Evolutionary conservation across 2,888 invertebrate genomes (phyloP).

Genomic region (Diploptera punctata): DNA sequence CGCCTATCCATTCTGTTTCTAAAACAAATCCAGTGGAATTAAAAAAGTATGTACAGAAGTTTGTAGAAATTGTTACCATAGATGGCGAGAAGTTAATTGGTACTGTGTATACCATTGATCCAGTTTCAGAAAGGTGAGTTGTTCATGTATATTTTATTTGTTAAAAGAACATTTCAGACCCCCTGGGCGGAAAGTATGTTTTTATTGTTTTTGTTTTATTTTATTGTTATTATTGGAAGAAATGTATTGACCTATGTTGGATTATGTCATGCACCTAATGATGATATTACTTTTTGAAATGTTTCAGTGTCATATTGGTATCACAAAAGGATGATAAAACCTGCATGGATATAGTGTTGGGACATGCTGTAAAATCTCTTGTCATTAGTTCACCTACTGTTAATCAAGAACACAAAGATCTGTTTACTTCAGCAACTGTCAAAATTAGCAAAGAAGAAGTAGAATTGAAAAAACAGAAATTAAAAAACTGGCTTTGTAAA

Average conservation of each 20-base stretch:
- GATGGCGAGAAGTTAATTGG: constrained; percentile 26
- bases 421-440: background rate
- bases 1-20: background rate
- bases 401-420: background rate
- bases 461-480: constrained; percentile 41
- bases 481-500: constrained; percentile 52
- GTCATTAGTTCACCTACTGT: background rate
- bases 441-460: constrained; percentile 25
- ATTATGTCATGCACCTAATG: too few relatives aligned
- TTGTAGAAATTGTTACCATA: constrained; percentile 21
- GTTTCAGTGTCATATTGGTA: constrained; percentile 31
- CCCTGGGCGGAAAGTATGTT: too few relatives aligned
- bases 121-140: constrained; percentile 29
- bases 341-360: constrained; percentile 31
- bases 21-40: constrained; percentile 25
- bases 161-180: too few relatives aligned
- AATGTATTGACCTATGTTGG: too few relatives aligned
- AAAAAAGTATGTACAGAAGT: constrained; percentile 28
- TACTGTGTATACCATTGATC: constrained; percentile 38
- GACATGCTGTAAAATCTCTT: constrained; percentile 33
- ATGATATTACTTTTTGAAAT: too few relatives aligned
- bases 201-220: too few relatives aligned
- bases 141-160: too few relatives aligned
- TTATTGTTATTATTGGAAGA: too few relatives aligned
- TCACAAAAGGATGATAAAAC: constrained; percentile 14